Base-by-base conservation (phyloP, 2,797 vertebrate species). In the Sibirionetta formosa region DNA sequence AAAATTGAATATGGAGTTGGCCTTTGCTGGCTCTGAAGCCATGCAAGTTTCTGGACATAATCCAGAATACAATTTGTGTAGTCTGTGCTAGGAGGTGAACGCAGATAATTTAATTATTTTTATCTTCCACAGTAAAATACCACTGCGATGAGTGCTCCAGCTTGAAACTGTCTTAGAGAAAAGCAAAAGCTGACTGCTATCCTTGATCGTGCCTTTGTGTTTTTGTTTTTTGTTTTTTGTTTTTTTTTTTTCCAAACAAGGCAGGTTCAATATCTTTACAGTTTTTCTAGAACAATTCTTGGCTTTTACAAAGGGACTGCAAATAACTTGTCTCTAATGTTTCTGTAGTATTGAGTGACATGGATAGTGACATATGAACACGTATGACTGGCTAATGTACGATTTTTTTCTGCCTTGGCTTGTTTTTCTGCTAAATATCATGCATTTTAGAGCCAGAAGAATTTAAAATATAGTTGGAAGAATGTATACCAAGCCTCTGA, bases 391-490 rank as follows among this genome's bases (percentile, higher is more conserved):
- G 22, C 40, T 76, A 40, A 64, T 24, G 82, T 44, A 57, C 24
- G 15, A 31, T 11, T 58, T 16, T 70, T 90, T 95, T 92, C 14
- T 24, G 69, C 54, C 65, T 82, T 86, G 33, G 7, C n/a, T 85
- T 95, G 15, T 86, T 91, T 88, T 18, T 77, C 15, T 65, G 40
- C 33, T n/a, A 75, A 56, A 86, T 77, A 14, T 35, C 5, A 27
- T 68, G 31, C 27, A 64, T 91, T 94, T 91, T 64, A 75, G n/a
- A 85, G 63, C 7, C 11, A 63, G 29, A 76, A 51, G n/a, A 65
- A 33, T 60, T 86, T 53, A 73, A 92, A 90, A 78, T 57, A 26
- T 68, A 64, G 48, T 46, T 50, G n/a, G 50, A 77, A 86, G 24
- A 73, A 51, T 87, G 64, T 60, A 71, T 56, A 44, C 48, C 60